Evolutionary conservation across 2,888 invertebrate genomes (phyloP).

Genomic region (Tipula helvola): DNA sequence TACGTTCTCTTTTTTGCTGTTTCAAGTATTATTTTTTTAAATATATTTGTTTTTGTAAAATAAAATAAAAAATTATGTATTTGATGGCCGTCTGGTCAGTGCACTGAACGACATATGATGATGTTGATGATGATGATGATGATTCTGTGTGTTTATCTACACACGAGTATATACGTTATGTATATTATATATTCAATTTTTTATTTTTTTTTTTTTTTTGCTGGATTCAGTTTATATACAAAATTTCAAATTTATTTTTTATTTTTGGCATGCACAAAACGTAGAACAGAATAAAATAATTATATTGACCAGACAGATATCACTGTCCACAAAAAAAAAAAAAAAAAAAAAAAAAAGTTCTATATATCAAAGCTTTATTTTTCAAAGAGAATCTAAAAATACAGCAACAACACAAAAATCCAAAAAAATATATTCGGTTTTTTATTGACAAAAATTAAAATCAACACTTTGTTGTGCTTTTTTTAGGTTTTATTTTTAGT

Average conservation of each 20-base stretch:
- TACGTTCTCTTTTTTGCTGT: not conserved
- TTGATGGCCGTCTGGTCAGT: slow-evolving; percentile 4
- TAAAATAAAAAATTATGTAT: not conserved
- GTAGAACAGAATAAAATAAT: not conserved
- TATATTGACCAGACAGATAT: not conserved
- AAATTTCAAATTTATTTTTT: not conserved
- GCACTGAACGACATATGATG: not conserved
- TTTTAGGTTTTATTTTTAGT: not conserved
- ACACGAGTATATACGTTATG: not conserved
- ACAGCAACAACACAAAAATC: not conserved
- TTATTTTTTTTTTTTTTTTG: not conserved
- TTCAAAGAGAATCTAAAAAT: not conserved
- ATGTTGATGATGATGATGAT: not conserved
- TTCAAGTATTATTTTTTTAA: not conserved
- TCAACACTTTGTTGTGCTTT: not conserved
- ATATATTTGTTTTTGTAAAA: not conserved
- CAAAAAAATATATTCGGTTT: not conserved
- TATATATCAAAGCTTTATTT: not conserved
- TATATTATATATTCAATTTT: not conserved
- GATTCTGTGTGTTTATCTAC: not conserved
- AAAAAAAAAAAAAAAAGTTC: not conserved
- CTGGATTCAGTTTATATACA: not conserved
- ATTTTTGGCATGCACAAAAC: not conserved
- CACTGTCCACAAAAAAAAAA: not conserved
- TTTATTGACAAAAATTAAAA: not conserved